phyloP scores from a whole-genome alignment of 2,797 vertebrate species.

The Manis crassicaudata region DNA sequence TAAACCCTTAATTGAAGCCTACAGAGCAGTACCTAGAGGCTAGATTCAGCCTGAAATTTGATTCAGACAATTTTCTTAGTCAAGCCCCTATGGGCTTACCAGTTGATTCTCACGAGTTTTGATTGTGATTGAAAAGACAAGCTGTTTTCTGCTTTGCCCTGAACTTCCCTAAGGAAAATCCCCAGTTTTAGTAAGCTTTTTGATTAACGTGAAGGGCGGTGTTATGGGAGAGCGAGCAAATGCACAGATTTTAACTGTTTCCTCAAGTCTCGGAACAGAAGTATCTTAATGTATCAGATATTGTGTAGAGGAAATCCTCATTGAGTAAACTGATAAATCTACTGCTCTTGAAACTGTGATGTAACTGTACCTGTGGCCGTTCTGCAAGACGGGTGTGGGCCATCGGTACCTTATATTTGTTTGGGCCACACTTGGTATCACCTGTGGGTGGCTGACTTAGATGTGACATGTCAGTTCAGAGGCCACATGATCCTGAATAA shows the following conservation, averaged over 20 bases:
- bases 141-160: conserved; percentile 74
- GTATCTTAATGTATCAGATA: neutral
- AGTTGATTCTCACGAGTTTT: conserved; percentile 74
- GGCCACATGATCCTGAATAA: neutral
- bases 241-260: conserved; percentile 65
- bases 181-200: conserved; percentile 60
- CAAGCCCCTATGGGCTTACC: conserved; percentile 44
- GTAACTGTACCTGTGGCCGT: neutral
- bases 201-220: conserved; percentile 69
- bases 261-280: neutral
- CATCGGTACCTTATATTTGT: neutral
- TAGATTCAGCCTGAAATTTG: conserved; percentile 75
- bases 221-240: neutral
- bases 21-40: conserved; percentile 66
- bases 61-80: conserved; percentile 72
- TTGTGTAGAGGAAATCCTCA: neutral
- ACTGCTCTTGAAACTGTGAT: neutral
- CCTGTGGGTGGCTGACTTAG: neutral
- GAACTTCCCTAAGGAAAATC: conserved; percentile 74
- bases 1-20: conserved; percentile 69
- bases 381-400: neutral
- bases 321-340: neutral
- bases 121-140: conserved; percentile 77
- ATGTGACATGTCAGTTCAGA: neutral
- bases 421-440: neutral